phyloP scores from a whole-genome alignment of 2,797 vertebrate genomes.

The Vireo griseus region DNA sequence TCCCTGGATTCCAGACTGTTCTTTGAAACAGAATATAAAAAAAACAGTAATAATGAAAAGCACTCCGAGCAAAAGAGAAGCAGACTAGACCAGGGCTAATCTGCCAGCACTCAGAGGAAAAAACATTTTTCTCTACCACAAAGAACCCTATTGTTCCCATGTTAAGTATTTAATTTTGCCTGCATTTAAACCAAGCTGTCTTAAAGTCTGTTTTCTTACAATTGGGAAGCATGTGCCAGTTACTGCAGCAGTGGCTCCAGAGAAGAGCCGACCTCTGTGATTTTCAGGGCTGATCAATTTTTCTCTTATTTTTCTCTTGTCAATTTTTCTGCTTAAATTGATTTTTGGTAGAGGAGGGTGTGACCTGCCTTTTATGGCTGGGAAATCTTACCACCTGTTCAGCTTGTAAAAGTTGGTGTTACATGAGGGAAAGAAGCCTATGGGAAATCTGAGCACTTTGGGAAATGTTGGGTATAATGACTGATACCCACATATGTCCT shows the following conservation, averaged over 20 bases:
- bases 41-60: neutral
- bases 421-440: neutral
- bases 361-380: neutral
- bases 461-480: neutral
- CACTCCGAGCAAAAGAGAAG: neutral
- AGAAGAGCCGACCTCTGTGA: neutral
- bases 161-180: slow-evolving; percentile 21
- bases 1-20: neutral
- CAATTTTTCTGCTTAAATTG: neutral
- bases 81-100: neutral
- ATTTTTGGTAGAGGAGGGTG: neutral
- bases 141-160: slow-evolving; percentile 42
- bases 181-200: neutral
- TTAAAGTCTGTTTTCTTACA: neutral
- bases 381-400: neutral
- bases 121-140: slow-evolving; percentile 21
- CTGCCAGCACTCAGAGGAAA: neutral
- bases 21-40: neutral
- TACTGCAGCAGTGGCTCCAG: neutral
- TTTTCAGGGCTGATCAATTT: neutral
- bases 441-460: neutral
- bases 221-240: neutral
- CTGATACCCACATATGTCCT: neutral
- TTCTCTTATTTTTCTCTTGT: neutral
- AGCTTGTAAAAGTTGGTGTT: neutral